Percentiles rank a stretch among this genome's conserved stretches.
Evolutionary conservation across 2,888 invertebrate genomes (phyloP).

Genomic region (Sarcophaga rosellei): DNA sequence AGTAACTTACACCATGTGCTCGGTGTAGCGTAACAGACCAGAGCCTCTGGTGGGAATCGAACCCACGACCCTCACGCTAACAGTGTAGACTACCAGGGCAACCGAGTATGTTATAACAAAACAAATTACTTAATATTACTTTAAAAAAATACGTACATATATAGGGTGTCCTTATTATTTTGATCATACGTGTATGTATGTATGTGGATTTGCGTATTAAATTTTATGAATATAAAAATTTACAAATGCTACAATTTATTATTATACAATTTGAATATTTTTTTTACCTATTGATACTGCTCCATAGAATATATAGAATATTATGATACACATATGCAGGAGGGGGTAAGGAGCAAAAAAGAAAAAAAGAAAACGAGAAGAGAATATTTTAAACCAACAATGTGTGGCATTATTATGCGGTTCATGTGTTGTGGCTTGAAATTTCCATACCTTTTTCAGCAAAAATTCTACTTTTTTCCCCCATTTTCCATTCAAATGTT

Average conservation of each 20-base stretch:
- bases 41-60: too few species aligned
- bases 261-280: neutral
- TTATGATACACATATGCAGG: too few species aligned
- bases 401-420: conserved; percentile 70
- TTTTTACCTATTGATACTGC: too few species aligned
- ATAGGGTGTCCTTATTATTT: too few species aligned
- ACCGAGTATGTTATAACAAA: too few species aligned
- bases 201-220: neutral
- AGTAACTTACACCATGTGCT: too few species aligned
- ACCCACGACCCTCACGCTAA: too few species aligned
- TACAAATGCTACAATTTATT: neutral
- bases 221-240: neutral
- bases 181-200: neutral
- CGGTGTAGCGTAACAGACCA: too few species aligned
- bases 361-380: neutral
- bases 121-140: too few species aligned
- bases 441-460: neutral
- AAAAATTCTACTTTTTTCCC: neutral
- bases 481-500: conserved; percentile 8
- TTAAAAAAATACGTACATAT: too few species aligned
- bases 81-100: too few species aligned
- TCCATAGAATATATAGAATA: too few species aligned
- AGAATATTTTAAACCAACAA: conserved; percentile 55
- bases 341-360: neutral
- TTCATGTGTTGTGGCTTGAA: conserved; percentile 58